phyloP scores from a whole-genome alignment of 2,888 invertebrate species.

The Capitulum mitella region DNA sequence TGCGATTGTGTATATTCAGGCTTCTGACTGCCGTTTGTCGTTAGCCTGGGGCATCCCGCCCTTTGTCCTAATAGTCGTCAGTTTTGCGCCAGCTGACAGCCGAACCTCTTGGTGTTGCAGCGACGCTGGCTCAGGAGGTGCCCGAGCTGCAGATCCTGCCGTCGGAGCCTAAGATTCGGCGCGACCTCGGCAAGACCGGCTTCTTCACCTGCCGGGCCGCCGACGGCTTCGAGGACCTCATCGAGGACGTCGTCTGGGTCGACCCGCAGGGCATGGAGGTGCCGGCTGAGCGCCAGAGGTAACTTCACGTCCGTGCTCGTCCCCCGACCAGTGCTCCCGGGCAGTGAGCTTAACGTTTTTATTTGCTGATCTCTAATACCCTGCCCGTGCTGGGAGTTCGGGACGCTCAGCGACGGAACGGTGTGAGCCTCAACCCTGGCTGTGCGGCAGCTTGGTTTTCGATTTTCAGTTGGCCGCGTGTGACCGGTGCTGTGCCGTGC shows the following conservation, averaged over 20 bases:
- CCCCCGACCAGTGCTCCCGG: not conserved
- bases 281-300: not conserved
- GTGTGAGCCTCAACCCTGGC: not conserved
- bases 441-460: not conserved
- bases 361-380: not conserved
- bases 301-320: not conserved
- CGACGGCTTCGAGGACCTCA: constrained; percentile 3
- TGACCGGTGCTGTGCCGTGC: not conserved
- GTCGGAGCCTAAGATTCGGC: not conserved
- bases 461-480: not conserved
- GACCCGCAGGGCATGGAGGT: not conserved
- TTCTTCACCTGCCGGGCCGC: not conserved
- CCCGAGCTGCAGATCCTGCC: not conserved
- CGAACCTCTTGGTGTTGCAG: too few relatives aligned
- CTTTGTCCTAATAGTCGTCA: too few relatives aligned
- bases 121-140: not conserved
- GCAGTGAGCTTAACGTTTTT: not conserved
- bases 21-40: too few relatives aligned
- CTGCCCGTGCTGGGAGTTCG: not conserved
- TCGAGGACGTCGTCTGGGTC: constrained; percentile 1
- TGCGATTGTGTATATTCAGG: too few relatives aligned
- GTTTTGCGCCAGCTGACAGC: too few relatives aligned
- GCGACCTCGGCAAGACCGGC: not conserved
- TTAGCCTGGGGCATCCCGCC: too few relatives aligned
- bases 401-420: not conserved